Percentiles rank a stretch among this genome's conserved stretches.
Evolutionary conservation across 2,888 invertebrate genomes (phyloP).

Genomic region (Alcis repandata): DNA sequence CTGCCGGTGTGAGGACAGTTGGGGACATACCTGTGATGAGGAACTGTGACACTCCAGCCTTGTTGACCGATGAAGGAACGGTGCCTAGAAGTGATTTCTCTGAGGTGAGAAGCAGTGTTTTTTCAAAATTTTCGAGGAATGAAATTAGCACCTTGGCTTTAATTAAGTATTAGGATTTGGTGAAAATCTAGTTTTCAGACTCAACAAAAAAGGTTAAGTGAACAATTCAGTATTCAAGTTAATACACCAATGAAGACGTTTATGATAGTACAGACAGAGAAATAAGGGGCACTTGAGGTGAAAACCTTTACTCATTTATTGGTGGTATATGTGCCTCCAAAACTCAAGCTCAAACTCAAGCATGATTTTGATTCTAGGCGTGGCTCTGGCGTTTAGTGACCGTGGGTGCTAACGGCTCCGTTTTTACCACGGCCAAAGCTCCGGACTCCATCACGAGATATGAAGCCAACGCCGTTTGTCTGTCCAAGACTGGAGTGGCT

Average conservation of each 20-base stretch:
- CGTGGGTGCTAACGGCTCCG: slow-evolving; percentile 64
- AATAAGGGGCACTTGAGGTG: too few relatives aligned
- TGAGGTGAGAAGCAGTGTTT: slow-evolving; percentile 60
- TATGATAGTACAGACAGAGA: too few relatives aligned
- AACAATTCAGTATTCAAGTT: too few relatives aligned
- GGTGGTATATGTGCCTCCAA: too few relatives aligned
- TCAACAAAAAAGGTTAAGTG: too few relatives aligned
- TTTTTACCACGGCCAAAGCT: slow-evolving; percentile 58
- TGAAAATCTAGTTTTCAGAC: too few relatives aligned
- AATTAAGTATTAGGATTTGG: background rate
- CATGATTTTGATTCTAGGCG: slow-evolving; percentile 81
- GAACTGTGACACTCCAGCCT: slow-evolving; percentile 55
- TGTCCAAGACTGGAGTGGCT: slow-evolving; percentile 71
- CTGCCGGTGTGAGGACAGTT: slow-evolving; percentile 64
- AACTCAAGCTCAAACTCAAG: too few relatives aligned
- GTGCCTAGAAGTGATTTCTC: slow-evolving; percentile 74
- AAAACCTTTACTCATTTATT: too few relatives aligned
- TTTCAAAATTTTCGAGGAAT: background rate
- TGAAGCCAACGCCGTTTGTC: slow-evolving; percentile 75
- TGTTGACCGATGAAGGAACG: slow-evolving; percentile 57
- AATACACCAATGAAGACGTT: too few relatives aligned
- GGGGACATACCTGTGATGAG: slow-evolving; percentile 47
- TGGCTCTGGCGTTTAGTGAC: slow-evolving; percentile 89
- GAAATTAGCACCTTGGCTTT: background rate
- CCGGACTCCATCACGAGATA: slow-evolving; percentile 79